phyloP scores from a whole-genome alignment of 2,113 vertebrate species.

The Clinocottus analis region DNA sequence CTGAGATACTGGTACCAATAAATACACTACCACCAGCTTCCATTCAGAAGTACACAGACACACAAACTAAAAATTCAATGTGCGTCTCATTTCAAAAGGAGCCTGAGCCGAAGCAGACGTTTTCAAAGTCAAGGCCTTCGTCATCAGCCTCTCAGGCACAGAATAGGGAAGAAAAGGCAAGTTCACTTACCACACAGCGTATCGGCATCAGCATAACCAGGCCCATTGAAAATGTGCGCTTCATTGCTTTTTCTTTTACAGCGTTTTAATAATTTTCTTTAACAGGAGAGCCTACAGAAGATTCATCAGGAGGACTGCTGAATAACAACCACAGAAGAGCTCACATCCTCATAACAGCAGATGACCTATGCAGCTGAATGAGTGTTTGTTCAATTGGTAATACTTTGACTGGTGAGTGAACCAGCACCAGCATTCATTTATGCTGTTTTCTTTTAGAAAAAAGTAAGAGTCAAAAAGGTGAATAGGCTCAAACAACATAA shows the following conservation, averaged over 20 bases:
- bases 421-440: conserved; percentile 3
- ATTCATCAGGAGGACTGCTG: conserved; percentile 13
- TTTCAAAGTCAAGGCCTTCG: conserved; percentile 19
- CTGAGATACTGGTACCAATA: conserved; percentile 54
- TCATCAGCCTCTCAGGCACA: conserved; percentile 37
- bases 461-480: neutral
- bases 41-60: neutral
- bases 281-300: conserved; percentile 50
- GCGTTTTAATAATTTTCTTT: conserved; percentile 1
- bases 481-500: neutral
- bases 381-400: conserved; percentile 20
- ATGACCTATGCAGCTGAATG: neutral
- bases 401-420: conserved; percentile 30
- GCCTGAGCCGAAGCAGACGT: conserved; percentile 29
- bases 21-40: neutral
- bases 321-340: neutral
- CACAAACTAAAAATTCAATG: neutral
- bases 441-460: conserved; percentile 5
- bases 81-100: conserved; percentile 48
- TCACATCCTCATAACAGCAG: neutral
- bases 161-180: conserved; percentile 33
- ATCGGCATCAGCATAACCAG: neutral
- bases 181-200: conserved; percentile 3
- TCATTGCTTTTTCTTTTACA: neutral
- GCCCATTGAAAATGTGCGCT: neutral